A percentile compares a stretch with the other conserved stretches of the same genome.
These are phyloP conservation scores for Ochropacha duplaris DNA, from an alignment of 2,888 invertebrate genomes.

Conservation along the genomic window DNA sequence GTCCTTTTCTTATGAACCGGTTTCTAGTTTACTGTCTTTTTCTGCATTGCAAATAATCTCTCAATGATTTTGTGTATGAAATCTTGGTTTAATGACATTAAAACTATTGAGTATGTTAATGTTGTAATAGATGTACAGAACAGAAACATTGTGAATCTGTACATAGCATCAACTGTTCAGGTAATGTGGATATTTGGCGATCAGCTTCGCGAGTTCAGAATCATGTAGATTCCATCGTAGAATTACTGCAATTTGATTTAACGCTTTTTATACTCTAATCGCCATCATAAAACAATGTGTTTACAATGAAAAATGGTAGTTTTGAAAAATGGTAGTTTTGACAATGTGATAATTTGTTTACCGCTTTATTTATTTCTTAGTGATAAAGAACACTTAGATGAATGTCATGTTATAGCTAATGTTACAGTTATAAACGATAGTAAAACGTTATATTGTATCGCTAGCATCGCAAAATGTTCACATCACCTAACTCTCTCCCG, in stretches of 20 bases:
- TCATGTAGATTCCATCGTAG: conserved; percentile 62
- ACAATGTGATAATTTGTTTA: conserved; percentile 52
- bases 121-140: conserved; percentile 53
- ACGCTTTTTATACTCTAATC: conserved; percentile 60
- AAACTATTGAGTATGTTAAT: conserved; percentile 26
- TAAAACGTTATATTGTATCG: conserved; percentile 51
- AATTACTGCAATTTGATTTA: conserved; percentile 59
- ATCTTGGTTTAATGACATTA: conserved; percentile 34
- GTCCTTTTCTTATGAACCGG: conserved; percentile 66
- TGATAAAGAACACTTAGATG: conserved; percentile 39
- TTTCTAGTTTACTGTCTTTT: conserved; percentile 20
- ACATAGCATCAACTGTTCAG: conserved; percentile 75
- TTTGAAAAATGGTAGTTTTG: conserved; percentile 47
- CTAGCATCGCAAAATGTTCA: conserved; percentile 84
- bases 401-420: conserved; percentile 49
- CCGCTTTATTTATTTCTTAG: conserved; percentile 58
- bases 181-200: conserved; percentile 84
- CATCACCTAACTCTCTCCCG: conserved; percentile 70
- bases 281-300: conserved; percentile 60
- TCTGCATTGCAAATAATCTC: conserved; percentile 1
- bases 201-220: conserved; percentile 65
- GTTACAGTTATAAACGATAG: conserved; percentile 44
- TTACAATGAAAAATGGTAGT: conserved; percentile 80
- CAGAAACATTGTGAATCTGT: conserved; percentile 58
- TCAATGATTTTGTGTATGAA: conserved; percentile 22